These are phyloP conservation scores for Cenopis cana DNA, from an alignment of 2,888 invertebrate species.

Conservation along the genomic window DNA sequence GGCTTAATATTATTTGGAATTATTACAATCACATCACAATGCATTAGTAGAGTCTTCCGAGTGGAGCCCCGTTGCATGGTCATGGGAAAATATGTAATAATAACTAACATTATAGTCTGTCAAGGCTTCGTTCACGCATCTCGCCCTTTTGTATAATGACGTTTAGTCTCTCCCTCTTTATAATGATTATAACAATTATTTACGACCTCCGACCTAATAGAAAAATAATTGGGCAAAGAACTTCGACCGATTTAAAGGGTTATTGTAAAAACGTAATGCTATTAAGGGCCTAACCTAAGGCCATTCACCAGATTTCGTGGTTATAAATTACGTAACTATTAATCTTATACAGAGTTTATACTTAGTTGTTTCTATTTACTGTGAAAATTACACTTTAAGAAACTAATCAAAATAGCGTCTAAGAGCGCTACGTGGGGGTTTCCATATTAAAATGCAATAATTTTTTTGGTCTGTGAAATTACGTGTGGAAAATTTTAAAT, in stretches of 20 bases:
- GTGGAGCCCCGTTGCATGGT: slow-evolving; percentile 7
- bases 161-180: slow-evolving; percentile 5
- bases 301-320: not conserved
- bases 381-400: not conserved
- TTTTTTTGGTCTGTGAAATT: too few species aligned
- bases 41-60: not conserved
- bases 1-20: too few species aligned
- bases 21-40: not conserved
- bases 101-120: slow-evolving; percentile 19
- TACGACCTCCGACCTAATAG: slow-evolving; percentile 1
- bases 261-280: not conserved
- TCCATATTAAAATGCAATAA: not conserved
- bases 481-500: too few species aligned
- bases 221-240: slow-evolving; percentile 8
- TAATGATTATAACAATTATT: slow-evolving; percentile 9
- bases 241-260: not conserved
- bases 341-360: not conserved
- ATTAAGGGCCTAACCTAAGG: not conserved
- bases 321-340: not conserved
- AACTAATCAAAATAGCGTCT: too few species aligned
- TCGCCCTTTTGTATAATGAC: slow-evolving; percentile 14
- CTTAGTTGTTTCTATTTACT: not conserved
- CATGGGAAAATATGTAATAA: slow-evolving; percentile 23
- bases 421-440: not conserved
- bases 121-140: slow-evolving; percentile 21